Percentiles rank a stretch among this genome's conserved stretches.
Evolutionary conservation across 2,113 vertebrate species (phyloP).

Genomic region (Mustela nigripes): DNA sequence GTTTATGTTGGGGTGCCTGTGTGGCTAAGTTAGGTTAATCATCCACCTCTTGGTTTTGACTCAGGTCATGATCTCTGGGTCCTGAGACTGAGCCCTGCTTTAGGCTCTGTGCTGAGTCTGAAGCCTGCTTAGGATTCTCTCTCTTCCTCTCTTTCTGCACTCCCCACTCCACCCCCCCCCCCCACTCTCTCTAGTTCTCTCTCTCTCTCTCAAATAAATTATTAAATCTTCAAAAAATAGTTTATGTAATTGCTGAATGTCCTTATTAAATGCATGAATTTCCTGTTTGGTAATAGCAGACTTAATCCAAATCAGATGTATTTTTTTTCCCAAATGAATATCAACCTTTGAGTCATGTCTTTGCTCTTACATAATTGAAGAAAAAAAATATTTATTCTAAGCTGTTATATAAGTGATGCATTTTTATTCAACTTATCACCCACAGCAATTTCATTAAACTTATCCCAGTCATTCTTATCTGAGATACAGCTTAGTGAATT

Average conservation of each 20-base stretch:
- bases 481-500: not conserved
- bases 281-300: not conserved
- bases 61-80: not conserved
- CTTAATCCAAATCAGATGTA: not conserved
- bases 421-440: slow-evolving; percentile 21
- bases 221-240: not conserved
- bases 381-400: not conserved
- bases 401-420: not conserved
- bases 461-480: not conserved
- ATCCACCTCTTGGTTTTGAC: not conserved
- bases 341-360: not conserved
- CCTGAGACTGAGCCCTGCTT: not conserved
- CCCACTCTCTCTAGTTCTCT: not conserved
- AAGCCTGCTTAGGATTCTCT: not conserved
- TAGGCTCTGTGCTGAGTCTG: not conserved
- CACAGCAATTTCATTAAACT: not conserved
- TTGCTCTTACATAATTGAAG: not conserved
- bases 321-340: not conserved
- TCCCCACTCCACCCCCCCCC: too few species aligned
- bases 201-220: not conserved
- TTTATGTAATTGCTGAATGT: not conserved
- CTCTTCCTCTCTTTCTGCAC: not conserved
- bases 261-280: not conserved
- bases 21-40: not conserved
- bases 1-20: not conserved